Evolutionary conservation across 2,888 invertebrate species (phyloP).

Genomic region (Drosophila mayaguana): DNA sequence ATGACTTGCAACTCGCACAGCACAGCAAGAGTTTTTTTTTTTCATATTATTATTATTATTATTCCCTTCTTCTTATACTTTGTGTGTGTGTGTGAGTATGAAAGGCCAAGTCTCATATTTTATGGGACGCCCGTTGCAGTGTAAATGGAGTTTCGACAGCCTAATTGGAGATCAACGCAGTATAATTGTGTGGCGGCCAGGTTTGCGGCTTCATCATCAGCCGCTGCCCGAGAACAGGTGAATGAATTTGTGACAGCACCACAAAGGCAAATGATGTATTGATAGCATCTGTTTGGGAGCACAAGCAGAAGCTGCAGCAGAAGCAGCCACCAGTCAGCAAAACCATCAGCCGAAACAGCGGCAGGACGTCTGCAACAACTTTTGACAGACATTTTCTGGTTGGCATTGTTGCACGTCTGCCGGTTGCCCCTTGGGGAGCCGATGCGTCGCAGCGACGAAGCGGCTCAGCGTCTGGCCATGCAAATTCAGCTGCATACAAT

Average conservation of each 20-base stretch:
- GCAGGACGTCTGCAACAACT: conserved; percentile 67
- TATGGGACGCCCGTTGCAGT: conserved; percentile 72
- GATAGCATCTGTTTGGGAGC: conserved; percentile 79
- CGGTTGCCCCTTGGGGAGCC: conserved; percentile 14
- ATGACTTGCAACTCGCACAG: conserved; percentile 68
- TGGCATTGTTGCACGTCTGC: conserved; percentile 48
- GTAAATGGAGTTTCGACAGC: conserved; percentile 82
- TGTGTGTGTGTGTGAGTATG: conserved; percentile 27
- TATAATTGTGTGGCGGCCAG: conserved; percentile 73
- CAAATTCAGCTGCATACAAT: conserved; percentile 54
- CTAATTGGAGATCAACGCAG: conserved; percentile 80
- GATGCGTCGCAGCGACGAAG: not conserved
- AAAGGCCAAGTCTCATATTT: conserved; percentile 62
- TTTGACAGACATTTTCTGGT: conserved; percentile 55
- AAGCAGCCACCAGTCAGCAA: conserved; percentile 27
- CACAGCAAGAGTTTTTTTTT: conserved; percentile 47
- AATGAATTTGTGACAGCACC: conserved; percentile 76
- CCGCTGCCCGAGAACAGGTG: conserved; percentile 71
- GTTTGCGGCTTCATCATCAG: conserved; percentile 27
- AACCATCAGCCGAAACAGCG: conserved; percentile 52
- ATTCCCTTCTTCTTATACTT: conserved; percentile 11
- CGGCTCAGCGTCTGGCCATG: conserved; percentile 38
- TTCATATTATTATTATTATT: conserved; percentile 25
- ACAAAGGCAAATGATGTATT: conserved; percentile 80
- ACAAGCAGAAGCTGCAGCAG: conserved; percentile 36